Evolutionary conservation across 2,113 vertebrate genomes (phyloP).

Genomic region (Rana temporaria): DNA sequence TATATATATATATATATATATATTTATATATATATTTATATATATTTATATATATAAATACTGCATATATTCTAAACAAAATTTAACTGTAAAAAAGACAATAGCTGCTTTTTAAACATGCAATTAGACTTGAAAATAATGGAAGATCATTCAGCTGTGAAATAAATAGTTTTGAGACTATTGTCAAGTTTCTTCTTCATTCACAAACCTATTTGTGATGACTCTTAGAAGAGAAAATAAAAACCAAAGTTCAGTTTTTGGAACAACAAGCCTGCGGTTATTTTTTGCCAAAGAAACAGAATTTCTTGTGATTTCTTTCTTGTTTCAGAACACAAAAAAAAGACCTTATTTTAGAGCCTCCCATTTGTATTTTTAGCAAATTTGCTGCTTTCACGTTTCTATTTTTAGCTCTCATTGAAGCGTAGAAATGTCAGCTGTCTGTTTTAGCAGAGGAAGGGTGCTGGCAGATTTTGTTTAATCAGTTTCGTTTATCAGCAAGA

Average conservation of each 20-base stretch:
- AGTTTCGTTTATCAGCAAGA: slow-evolving; percentile 48
- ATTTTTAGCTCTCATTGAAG: slow-evolving; percentile 21
- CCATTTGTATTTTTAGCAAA: slow-evolving; percentile 13
- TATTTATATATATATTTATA: too few relatives aligned
- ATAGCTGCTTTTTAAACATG: too few relatives aligned
- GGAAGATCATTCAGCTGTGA: too few relatives aligned
- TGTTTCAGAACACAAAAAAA: slow-evolving; percentile 5
- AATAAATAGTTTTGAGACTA: too few relatives aligned
- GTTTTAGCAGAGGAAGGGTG: slow-evolving; percentile 10
- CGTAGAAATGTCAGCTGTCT: slow-evolving; percentile 43
- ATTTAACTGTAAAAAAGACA: too few relatives aligned
- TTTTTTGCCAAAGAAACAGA: slow-evolving; percentile 32
- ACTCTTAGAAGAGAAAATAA: slow-evolving; percentile 1
- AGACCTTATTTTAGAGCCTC: slow-evolving; percentile 34
- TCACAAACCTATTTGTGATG: not conserved
- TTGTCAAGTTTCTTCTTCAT: not conserved
- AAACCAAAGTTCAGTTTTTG: not conserved
- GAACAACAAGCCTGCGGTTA: slow-evolving; percentile 5
- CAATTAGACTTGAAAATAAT: too few relatives aligned
- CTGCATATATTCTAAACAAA: too few relatives aligned
- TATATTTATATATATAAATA: too few relatives aligned
- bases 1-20: too few relatives aligned
- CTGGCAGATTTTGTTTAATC: slow-evolving; percentile 48
- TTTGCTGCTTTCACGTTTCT: slow-evolving; percentile 26
- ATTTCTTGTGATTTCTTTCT: slow-evolving; percentile 20